Conservation (phyloP, 2,113 vertebrate species). For the Daphoenositta chrysoptera region DNA sequence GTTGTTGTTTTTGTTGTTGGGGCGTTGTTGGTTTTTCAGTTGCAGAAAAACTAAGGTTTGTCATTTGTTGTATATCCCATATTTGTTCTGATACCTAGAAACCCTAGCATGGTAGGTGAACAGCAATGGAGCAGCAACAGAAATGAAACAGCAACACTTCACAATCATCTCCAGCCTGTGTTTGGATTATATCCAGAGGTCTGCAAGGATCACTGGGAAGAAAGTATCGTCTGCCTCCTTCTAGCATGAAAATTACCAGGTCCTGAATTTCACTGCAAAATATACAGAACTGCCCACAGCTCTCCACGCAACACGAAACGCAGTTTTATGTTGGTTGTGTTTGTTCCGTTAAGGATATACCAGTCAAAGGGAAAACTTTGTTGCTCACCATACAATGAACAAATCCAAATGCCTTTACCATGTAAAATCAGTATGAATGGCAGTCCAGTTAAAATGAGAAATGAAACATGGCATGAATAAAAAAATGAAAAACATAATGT, state of each 20-base stretch:
- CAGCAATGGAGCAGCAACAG: not conserved
- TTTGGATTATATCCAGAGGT: not conserved
- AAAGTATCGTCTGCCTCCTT: not conserved
- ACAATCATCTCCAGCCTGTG: not conserved
- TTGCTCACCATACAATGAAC: not conserved
- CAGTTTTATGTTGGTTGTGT: not conserved
- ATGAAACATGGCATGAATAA: not conserved
- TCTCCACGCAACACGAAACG: not conserved
- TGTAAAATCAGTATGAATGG: not conserved
- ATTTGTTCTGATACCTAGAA: not conserved
- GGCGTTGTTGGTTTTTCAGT: not conserved
- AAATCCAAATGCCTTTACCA: not conserved
- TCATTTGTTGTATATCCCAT: not conserved
- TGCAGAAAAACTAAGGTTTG: not conserved
- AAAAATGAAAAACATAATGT: not conserved
- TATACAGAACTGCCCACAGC: not conserved
- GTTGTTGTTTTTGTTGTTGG: not conserved
- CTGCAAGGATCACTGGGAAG: not conserved
- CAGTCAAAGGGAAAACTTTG: not conserved
- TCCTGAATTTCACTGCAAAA: not conserved
- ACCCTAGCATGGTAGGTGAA: not conserved
- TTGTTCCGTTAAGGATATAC: not conserved
- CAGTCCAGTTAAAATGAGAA: not conserved
- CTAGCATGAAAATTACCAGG: not conserved
- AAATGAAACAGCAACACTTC: not conserved